Base-by-base conservation (phyloP, 2,888 invertebrate species). In the Tetrapedia diversipes region DNA sequence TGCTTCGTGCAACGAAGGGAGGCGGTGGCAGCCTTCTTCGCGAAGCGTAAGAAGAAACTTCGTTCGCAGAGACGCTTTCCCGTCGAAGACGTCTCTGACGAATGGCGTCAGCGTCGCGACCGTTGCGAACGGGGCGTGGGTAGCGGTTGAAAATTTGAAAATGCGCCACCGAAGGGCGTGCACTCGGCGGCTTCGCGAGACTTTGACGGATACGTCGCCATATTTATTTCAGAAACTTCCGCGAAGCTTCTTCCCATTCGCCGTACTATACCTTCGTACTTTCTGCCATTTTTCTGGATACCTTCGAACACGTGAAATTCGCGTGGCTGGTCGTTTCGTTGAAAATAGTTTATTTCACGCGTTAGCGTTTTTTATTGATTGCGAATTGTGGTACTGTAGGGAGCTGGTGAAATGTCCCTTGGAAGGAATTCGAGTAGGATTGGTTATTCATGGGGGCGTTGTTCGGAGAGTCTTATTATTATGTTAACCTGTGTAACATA, bases 191-290 rank as follows among this genome's bases (percentile, higher is more conserved):
- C 34, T 27, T n/a, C 39, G 19, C 7, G 1, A 22, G 59, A 41
- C 51, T 16, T 32, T 27, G 41, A 68, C 60, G 34, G 10, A 60
- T 51, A 41, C 41, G 11, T 41, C n/a, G 39, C 6, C 32, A 7
- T 43, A 34, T 68, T 68, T 68, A 39, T 57, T 41, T 41, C 7
- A n/a, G 29, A 49, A 51, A 51, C 10, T n/a, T 57, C 39, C 11
- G 14, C 19, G 19, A 16, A 1, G 24, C 7, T 29, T 32, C 51
- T 24, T 49, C 41, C 27, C 27, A 6, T 27, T 16, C 49, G 27
- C 29, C 16, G 24, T 27, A n/a, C n/a, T n/a, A n/a, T n/a, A 24
- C 10, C n/a, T 2, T 29, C 19, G 6, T n/a, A 37, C n/a, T 8
- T 19, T 10, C 10, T 24, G 54, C 19, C 43, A 27, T 24, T 45